Percentiles rank a stretch among this genome's conserved stretches.
These are phyloP conservation scores for Drosophila sp. DNA, from an alignment of 1,140 invertebrate species.

Conservation along the genomic window DNA sequence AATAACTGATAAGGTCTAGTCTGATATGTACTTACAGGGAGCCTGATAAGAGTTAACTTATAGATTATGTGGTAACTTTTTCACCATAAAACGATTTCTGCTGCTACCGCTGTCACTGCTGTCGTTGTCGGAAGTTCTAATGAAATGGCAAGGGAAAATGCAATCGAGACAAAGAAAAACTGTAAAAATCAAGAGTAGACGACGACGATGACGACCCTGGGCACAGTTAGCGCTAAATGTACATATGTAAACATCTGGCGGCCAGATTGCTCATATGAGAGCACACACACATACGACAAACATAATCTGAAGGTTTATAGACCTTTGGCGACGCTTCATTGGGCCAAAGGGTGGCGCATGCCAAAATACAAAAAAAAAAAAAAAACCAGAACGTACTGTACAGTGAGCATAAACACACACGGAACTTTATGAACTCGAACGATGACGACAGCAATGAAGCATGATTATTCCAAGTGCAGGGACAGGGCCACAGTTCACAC, in stretches of 20 bases:
- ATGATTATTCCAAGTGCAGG: conserved; percentile 55
- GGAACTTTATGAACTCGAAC: conserved; percentile 43
- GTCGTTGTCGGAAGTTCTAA: conserved; percentile 38
- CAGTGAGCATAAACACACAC: conserved; percentile 44
- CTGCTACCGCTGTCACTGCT: conserved; percentile 10
- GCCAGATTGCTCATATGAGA: conserved; percentile 36
- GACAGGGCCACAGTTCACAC: conserved; percentile 55
- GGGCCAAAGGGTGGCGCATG: conserved; percentile 15
- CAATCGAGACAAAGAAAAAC: conserved; percentile 43
- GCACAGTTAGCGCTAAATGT: conserved; percentile 50
- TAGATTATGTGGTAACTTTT: conserved; percentile 27
- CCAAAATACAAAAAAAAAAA: conserved; percentile 25
- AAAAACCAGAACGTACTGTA: conserved; percentile 42
- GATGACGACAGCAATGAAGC: conserved; percentile 39
- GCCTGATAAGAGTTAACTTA: conserved; percentile 34
- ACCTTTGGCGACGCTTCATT: conserved; percentile 50
- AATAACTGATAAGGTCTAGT: conserved; percentile 68
- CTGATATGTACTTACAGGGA: conserved; percentile 37
- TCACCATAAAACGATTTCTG: conserved; percentile 18
- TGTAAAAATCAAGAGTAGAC: conserved; percentile 46
- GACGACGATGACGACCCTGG: conserved; percentile 41
- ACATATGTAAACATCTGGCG: conserved; percentile 49
- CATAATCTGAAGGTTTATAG: conserved; percentile 17
- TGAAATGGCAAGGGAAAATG: conserved; percentile 46
- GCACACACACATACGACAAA: conserved; percentile 6